These are phyloP conservation scores for Catamblyrhynchus diadema DNA, from an alignment of 2,797 vertebrate species.

Conservation along the genomic window DNA sequence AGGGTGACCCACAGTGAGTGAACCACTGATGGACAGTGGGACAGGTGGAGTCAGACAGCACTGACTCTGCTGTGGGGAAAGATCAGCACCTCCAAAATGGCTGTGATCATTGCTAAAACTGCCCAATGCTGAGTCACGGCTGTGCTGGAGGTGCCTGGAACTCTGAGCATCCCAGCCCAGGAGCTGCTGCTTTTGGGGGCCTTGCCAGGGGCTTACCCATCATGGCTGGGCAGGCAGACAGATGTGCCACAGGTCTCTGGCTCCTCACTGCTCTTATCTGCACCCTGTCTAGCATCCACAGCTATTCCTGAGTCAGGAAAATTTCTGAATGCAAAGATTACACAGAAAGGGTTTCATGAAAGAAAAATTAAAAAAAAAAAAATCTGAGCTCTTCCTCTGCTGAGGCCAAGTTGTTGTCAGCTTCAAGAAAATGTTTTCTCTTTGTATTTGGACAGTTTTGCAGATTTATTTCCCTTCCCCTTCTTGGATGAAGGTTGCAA, in stretches of 20 bases:
- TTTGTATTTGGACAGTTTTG: slow-evolving; percentile 42
- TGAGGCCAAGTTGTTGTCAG: background rate
- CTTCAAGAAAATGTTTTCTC: slow-evolving; percentile 33
- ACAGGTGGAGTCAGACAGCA: background rate
- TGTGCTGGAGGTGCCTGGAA: background rate
- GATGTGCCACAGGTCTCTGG: rapidly evolving
- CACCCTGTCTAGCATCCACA: background rate
- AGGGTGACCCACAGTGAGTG: rapidly evolving
- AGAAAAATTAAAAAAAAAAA: background rate
- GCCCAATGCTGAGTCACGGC: rapidly evolving
- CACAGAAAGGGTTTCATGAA: background rate
- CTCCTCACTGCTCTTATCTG: background rate
- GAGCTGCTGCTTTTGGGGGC: background rate
- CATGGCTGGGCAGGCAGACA: background rate
- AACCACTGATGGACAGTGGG: rapidly evolving
- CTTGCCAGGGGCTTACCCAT: background rate
- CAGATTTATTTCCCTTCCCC: slow-evolving; percentile 13
- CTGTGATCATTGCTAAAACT: background rate
- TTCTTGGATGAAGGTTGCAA: slow-evolving; percentile 10
- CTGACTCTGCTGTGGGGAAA: background rate
- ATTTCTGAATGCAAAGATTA: background rate
- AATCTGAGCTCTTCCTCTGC: background rate
- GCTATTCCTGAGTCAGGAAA: background rate
- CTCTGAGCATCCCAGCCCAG: background rate
- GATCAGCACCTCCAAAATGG: background rate